Evolutionary conservation across 2,797 vertebrate genomes (phyloP).

Genomic region (Microctenopoma lineatum): DNA sequence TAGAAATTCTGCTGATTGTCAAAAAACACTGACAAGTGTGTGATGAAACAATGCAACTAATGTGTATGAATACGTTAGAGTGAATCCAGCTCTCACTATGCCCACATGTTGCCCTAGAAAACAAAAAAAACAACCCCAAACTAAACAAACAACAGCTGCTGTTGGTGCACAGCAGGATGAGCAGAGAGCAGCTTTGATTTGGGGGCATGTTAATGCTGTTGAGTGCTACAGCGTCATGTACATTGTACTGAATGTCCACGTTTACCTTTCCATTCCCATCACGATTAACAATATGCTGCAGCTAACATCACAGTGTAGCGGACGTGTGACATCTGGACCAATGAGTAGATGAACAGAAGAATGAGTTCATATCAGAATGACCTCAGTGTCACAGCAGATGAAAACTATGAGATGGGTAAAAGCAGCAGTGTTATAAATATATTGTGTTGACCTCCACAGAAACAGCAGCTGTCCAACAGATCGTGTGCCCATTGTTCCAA

Average conservation of each 20-base stretch:
- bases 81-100: neutral
- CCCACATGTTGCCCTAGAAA: neutral
- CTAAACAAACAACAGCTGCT: neutral
- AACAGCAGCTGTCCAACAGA: slow-evolving; percentile 54
- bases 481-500: slow-evolving; percentile 63
- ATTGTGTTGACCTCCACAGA: slow-evolving; percentile 50
- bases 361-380: neutral
- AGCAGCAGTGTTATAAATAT: slow-evolving; percentile 39
- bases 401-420: slow-evolving; percentile 20
- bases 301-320: neutral
- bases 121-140: neutral
- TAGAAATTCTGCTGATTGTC: too few relatives aligned
- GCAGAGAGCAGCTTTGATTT: neutral
- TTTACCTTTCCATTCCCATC: neutral
- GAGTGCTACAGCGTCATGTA: neutral
- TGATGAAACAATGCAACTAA: neutral
- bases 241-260: neutral
- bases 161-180: neutral
- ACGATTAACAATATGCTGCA: neutral
- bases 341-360: neutral
- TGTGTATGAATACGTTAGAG: neutral
- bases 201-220: neutral
- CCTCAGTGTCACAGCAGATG: neutral
- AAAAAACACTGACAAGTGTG: neutral
- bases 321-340: neutral